Conservation (phyloP, 2,797 vertebrate genomes). For the Tiaroga cobitis region DNA sequence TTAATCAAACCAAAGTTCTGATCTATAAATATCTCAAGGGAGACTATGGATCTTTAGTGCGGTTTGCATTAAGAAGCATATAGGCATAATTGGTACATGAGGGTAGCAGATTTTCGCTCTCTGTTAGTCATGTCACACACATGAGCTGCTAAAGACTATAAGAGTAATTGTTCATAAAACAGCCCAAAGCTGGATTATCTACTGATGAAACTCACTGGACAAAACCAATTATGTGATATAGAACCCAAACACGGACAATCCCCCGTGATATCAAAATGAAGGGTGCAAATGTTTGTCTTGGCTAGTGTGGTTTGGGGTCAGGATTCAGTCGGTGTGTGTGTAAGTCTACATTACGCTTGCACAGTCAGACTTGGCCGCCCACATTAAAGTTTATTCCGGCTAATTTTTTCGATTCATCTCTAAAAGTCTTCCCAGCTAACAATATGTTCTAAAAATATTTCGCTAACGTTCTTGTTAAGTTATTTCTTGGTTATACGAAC, state of each 20-base stretch:
- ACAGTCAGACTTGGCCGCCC: slow-evolving; percentile 3
- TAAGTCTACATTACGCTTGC: not conserved
- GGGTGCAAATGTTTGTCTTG: not conserved
- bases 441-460: too few relatives aligned
- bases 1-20: slow-evolving; percentile 11
- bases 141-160: slow-evolving; percentile 14
- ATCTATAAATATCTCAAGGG: slow-evolving; percentile 15
- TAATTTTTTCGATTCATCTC: not conserved
- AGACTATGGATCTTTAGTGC: not conserved
- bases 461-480: too few relatives aligned
- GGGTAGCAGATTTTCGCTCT: not conserved
- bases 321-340: not conserved
- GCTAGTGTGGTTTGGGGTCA: not conserved
- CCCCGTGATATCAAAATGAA: not conserved
- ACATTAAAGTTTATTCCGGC: not conserved
- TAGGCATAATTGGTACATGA: slow-evolving; percentile 1
- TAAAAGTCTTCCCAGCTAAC: too few relatives aligned
- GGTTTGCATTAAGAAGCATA: not conserved
- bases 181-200: slow-evolving; percentile 26
- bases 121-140: not conserved
- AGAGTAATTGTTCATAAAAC: slow-evolving; percentile 10
- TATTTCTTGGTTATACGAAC: too few relatives aligned
- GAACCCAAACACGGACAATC: not conserved
- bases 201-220: slow-evolving; percentile 11
- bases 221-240: not conserved